Percentiles rank a stretch among this genome's conserved stretches.
phyloP scores from a whole-genome alignment of 2,888 invertebrate species.

The Ichneumoninae sp. region DNA sequence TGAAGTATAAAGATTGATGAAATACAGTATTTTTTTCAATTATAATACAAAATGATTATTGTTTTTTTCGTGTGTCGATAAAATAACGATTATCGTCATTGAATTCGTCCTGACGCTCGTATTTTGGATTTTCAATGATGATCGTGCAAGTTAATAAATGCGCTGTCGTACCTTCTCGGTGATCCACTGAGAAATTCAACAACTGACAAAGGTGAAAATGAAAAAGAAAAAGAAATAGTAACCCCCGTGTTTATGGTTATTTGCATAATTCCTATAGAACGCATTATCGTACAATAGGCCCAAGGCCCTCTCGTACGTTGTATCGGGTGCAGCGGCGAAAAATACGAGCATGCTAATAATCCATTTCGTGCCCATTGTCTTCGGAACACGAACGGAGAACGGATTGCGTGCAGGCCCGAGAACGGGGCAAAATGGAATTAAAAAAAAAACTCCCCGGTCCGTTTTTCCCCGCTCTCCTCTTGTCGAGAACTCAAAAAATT shows the following conservation, averaged over 20 bases:
- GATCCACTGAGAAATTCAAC: background rate
- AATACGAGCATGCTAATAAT: background rate
- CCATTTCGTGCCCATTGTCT: background rate
- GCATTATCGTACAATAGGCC: background rate
- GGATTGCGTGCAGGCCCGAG: background rate
- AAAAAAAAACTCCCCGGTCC: background rate
- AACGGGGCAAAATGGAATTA: background rate
- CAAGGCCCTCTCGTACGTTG: background rate
- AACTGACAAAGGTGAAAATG: background rate
- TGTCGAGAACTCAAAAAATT: background rate
- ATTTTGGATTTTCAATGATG: background rate
- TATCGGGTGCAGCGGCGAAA: background rate
- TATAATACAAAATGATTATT: too few relatives aligned
- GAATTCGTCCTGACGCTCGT: background rate
- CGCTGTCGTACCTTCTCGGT: background rate
- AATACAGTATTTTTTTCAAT: background rate
- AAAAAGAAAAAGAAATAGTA: background rate
- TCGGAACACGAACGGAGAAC: background rate
- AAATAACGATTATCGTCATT: background rate
- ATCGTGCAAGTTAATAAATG: background rate
- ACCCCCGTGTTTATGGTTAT: background rate
- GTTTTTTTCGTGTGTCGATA: background rate
- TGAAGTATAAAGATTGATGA: background rate
- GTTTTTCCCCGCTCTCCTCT: background rate
- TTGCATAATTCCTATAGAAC: background rate